Conservation (phyloP, 2,888 invertebrate species). For the Agonopterix arenella region DNA sequence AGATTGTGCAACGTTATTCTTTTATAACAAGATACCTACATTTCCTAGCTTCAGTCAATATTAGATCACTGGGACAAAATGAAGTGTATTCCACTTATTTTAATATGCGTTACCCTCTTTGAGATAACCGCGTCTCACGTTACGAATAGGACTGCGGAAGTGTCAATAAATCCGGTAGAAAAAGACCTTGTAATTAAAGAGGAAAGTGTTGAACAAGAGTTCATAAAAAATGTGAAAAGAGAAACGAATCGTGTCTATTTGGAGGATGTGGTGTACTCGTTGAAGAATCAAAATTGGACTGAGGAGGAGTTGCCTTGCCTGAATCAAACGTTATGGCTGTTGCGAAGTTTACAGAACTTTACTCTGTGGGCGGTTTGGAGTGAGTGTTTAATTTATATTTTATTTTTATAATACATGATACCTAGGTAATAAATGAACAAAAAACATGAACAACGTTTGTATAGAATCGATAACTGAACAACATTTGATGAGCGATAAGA, state of each 20-base stretch:
- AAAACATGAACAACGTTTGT: too few relatives aligned
- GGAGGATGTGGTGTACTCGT: conserved; percentile 53
- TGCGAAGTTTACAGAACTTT: conserved; percentile 63
- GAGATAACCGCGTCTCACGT: neutral
- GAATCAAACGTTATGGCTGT: conserved; percentile 43
- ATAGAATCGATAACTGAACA: too few relatives aligned
- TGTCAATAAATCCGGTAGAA: conserved; percentile 1
- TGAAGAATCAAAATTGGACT: conserved; percentile 55
- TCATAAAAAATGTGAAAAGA: neutral
- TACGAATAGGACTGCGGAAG: conserved; percentile 9
- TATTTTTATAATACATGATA: too few relatives aligned
- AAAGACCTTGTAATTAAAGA: neutral
- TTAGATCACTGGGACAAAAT: neutral
- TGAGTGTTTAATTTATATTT: conserved; percentile 29
- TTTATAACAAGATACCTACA: conserved; percentile 32
- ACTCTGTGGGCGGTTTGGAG: conserved; percentile 77
- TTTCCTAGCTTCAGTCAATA: conserved; percentile 30
- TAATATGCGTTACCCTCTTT: neutral
- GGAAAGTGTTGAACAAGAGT: neutral
- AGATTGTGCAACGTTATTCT: conserved; percentile 35
- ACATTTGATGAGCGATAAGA: too few relatives aligned
- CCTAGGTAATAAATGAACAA: too few relatives aligned
- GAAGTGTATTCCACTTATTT: neutral
- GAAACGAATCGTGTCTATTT: conserved; percentile 34
- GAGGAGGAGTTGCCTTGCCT: conserved; percentile 48